phyloP scores from a whole-genome alignment of 2,888 invertebrate genomes.

The Mesodorylaimus sp. region DNA sequence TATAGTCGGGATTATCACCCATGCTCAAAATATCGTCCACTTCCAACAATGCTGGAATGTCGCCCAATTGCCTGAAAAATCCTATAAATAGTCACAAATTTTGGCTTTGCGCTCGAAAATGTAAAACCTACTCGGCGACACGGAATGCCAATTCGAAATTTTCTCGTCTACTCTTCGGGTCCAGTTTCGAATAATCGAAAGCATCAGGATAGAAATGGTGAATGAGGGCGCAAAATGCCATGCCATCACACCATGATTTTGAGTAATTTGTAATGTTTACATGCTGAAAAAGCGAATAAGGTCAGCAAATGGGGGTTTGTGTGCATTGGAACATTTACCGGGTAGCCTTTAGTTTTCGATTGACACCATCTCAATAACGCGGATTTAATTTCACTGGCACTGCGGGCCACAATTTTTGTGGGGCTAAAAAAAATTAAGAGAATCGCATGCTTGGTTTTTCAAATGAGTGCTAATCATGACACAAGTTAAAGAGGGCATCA shows the following conservation, averaged over 20 bases:
- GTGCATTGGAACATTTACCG: neutral
- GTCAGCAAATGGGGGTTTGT: neutral
- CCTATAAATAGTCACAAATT: too few relatives aligned
- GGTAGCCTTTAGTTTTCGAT: slow-evolving; percentile 17
- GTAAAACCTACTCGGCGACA: slow-evolving; percentile 93
- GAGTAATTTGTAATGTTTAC: slow-evolving; percentile 96
- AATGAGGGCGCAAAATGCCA: slow-evolving; percentile 94
- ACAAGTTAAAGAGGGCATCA: too few relatives aligned
- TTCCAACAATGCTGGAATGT: slow-evolving; percentile 84
- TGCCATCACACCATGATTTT: slow-evolving; percentile 90
- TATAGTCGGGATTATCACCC: slow-evolving; percentile 94
- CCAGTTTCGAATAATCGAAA: slow-evolving; percentile 76
- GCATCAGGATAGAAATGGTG: slow-evolving; percentile 94
- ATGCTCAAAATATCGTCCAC: slow-evolving; percentile 90
- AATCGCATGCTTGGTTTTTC: too few relatives aligned
- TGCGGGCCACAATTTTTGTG: too few relatives aligned
- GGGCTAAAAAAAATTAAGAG: too few relatives aligned
- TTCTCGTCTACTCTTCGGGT: slow-evolving; percentile 67
- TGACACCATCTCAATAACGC: slow-evolving; percentile 23
- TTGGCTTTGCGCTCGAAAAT: too few relatives aligned
- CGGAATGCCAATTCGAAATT: slow-evolving; percentile 95
- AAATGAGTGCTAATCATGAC: too few relatives aligned
- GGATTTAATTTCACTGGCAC: slow-evolving; percentile 15
- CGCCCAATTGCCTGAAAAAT: slow-evolving; percentile 71
- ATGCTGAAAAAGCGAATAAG: slow-evolving; percentile 31